Evolutionary conservation across 2,888 invertebrate genomes (phyloP), one percentile per base, ranked within the genome.

Genomic region (Eristalinus aeneus): DNA sequence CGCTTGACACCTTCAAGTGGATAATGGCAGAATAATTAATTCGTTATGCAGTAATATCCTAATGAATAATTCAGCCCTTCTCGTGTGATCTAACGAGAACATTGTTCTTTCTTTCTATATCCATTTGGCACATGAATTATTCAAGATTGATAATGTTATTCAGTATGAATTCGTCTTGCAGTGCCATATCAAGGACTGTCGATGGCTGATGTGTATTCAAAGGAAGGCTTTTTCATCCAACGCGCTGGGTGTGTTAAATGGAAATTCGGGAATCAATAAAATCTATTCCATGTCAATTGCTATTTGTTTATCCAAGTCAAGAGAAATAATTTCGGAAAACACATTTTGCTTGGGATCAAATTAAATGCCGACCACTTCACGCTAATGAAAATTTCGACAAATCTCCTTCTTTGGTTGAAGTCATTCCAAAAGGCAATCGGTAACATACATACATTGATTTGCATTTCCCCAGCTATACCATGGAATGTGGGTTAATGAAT

Each of bases 11-110:
- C 65, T 67, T 84, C 72, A 56, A 84, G 80, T 84, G 75, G 84
- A 80, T 84, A 80, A 84, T 84, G 80, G 84, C 46, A 65, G 72
- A 80, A 84, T 84, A 84, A 80, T 80, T 84, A 84, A 84, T 84
- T 75, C 61, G 56, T 72, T 80, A 63, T 80, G 72, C 84, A 75
- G 84, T 84, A 72, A 84, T 84, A 75, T 76, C 34, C 84, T 76
- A 60, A 84, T 84, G 84, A 84, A 84, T 84, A 76, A 84, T 84
- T 80, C 84, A 84, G 6, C 72, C 72, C 56, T 36, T 39, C 58
- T 79, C 36, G 80, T 75, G 75, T 72, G 80, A 84, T 84, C 84
- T 80, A 76, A 75, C 75, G 75, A 75, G 75, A 39, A 79, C 69
- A 79, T 74, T 76, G 71, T 75, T 80, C 75, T 84, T 75, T 80